Evolutionary conservation across 2,113 vertebrate genomes (phyloP).

Genomic region (Spilogale gracilis): DNA sequence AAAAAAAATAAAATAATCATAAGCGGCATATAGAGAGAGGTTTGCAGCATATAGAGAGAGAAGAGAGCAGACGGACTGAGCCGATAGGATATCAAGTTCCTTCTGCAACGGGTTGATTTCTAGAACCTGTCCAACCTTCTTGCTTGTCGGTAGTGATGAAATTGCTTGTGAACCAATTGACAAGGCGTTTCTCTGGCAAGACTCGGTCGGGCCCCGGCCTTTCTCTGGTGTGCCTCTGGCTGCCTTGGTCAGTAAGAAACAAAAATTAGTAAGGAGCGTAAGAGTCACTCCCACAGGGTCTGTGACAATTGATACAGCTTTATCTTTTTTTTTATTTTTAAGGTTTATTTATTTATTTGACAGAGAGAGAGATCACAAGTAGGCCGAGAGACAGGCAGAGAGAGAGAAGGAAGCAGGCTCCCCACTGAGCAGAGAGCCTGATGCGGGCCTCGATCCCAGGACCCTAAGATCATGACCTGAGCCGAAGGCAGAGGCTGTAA

Average conservation of each 20-base stretch:
- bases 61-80: background rate
- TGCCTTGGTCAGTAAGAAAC: background rate
- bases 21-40: background rate
- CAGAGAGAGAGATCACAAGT: too few relatives aligned
- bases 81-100: background rate
- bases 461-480: too few relatives aligned
- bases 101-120: background rate
- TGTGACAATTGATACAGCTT: accelerated
- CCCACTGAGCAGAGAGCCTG: too few relatives aligned
- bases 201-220: accelerated
- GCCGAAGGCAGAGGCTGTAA: too few relatives aligned
- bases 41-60: background rate
- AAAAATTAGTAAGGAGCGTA: background rate
- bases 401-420: too few relatives aligned
- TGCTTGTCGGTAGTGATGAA: accelerated
- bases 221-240: background rate
- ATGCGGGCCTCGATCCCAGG: too few relatives aligned
- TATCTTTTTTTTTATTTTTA: too few relatives aligned
- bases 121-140: background rate
- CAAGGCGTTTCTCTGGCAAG: background rate
- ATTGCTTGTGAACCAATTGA: background rate
- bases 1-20: background rate
- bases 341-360: too few relatives aligned
- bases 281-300: background rate
- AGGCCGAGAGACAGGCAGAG: too few relatives aligned